phyloP scores from a whole-genome alignment of 2,888 invertebrate species.

The Tanytarsus gracilentus region DNA sequence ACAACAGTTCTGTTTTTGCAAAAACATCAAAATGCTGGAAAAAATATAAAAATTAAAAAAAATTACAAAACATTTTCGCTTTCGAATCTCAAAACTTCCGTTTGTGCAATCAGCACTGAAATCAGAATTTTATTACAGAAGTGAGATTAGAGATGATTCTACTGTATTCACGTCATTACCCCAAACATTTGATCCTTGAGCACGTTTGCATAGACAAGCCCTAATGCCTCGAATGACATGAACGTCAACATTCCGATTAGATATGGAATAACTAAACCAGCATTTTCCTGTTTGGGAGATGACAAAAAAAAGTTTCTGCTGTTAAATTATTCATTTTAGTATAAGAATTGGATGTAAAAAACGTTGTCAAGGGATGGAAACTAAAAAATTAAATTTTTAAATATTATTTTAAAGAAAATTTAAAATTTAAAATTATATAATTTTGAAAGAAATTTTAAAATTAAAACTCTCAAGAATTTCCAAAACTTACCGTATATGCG shows the following conservation, averaged over 20 bases:
- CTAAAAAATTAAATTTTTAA: background rate
- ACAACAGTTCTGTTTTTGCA: conserved; percentile 68
- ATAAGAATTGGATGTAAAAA: background rate
- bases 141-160: too few relatives aligned
- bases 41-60: conserved; percentile 12
- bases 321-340: conserved; percentile 21
- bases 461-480: background rate
- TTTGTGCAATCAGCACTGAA: background rate
- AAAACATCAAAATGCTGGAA: conserved; percentile 69
- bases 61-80: background rate
- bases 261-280: conserved; percentile 67
- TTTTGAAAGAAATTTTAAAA: too few relatives aligned
- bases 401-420: background rate
- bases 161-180: conserved; percentile 45
- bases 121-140: background rate
- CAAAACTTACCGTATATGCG: conserved; percentile 62
- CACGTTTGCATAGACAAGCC: conserved; percentile 73
- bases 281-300: conserved; percentile 55
- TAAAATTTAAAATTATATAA: too few relatives aligned
- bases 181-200: conserved; percentile 72
- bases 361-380: background rate
- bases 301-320: background rate
- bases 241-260: conserved; percentile 71
- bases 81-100: background rate
- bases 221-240: conserved; percentile 70